Evolutionary conservation across 2,797 vertebrate genomes (phyloP).

Genomic region (Oryzias sinensis): DNA sequence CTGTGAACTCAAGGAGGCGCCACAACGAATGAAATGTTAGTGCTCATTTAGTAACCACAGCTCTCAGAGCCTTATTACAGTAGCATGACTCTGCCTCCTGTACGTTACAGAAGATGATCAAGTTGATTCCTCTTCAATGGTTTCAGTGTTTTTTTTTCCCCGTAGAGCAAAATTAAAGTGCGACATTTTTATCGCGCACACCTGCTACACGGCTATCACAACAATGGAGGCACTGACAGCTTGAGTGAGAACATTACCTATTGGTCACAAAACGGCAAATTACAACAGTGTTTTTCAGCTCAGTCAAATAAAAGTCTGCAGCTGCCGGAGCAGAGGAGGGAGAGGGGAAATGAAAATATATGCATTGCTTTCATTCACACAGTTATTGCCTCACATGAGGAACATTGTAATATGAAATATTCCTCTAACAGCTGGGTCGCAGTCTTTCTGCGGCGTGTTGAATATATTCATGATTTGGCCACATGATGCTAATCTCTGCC

Average conservation of each 20-base stretch:
- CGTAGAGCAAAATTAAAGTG: constrained; percentile 28
- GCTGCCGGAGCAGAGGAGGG: constrained; percentile 49
- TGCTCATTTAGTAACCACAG: no score
- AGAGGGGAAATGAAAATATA: constrained; percentile 67
- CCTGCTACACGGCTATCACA: constrained; percentile 58
- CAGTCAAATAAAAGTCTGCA: constrained; percentile 65
- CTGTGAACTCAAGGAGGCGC: constrained; percentile 18
- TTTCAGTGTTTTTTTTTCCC: not conserved
- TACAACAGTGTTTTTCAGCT: constrained; percentile 56
- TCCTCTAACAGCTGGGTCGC: constrained; percentile 75
- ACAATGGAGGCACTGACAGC: constrained; percentile 49
- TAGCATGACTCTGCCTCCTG: no score
- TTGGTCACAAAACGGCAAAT: constrained; percentile 44
- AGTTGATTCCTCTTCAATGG: no score
- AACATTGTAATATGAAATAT: constrained; percentile 70
- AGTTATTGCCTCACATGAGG: constrained; percentile 69
- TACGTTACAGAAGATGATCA: no score
- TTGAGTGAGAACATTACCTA: constrained; percentile 49
- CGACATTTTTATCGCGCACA: constrained; percentile 31
- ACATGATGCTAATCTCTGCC: constrained; percentile 58
- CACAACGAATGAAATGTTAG: no score
- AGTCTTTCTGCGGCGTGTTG: constrained; percentile 49
- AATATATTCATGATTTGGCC: constrained; percentile 73
- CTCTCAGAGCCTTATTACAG: no score
- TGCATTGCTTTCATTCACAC: constrained; percentile 72